Base-by-base conservation (phyloP, 2,888 invertebrate species). In the Amphipyra tragopoginis region DNA sequence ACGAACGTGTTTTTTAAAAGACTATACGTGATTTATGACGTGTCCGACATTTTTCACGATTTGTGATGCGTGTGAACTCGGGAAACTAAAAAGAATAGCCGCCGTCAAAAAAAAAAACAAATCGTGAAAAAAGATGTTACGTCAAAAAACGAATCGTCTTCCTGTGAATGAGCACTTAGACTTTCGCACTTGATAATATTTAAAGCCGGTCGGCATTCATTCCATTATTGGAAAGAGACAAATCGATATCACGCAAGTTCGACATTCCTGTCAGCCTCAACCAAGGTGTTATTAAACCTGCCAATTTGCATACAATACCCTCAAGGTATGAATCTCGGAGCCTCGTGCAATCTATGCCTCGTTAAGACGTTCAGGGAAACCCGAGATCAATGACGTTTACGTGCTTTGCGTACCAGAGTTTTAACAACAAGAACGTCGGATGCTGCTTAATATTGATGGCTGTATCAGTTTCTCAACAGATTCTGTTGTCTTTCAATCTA, bases 341-440 rank as follows among this genome's bases (percentile, higher is more conserved):
- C 36, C 40, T 33, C 39, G 44, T 49, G 61, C 48, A 63, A 63
- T 73, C 63, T 65, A 48, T 38, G 55, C 29, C 69, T 77, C 57
- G 57, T 77, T 75, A 72, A 59, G 73, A 48, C 42, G 59, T 69
- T 15, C 40, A 45, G 49, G 69, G 58, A 65, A 63, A 65, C 63
- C 60, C 62, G 55, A 56, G 74, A 74, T 74, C 72, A 72, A 76
- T 77, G 65, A 44, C 69, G 7, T 0, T 33, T 44, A 56, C 77
- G 75, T 77, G 74, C 69, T 60, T 14, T 7, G 59, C 34, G 40
- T 65, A 29, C 57, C 44, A 42, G 45, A 66, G 26, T 26, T 34
- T 6, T 2, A 21, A 65, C 65, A 56, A 56, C 57, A 65, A 38
- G 15, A 43, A 39, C 1, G 38, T n/a, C 7, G 11, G 43, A 36